These are phyloP conservation scores for Tragelaphus scriptus DNA, from an alignment of 2,113 vertebrate species.

Conservation along the genomic window DNA sequence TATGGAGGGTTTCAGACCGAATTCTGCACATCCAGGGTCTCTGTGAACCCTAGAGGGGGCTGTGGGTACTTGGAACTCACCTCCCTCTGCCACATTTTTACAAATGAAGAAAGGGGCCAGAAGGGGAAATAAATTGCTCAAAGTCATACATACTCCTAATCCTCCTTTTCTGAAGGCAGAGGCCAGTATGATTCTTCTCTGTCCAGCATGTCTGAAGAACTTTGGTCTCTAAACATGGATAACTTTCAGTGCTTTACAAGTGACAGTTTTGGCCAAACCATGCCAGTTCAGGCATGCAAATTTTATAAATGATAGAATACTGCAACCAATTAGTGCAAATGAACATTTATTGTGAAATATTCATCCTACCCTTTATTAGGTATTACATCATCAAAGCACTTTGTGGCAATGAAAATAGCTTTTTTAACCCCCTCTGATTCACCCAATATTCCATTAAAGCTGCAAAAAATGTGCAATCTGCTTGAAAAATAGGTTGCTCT, in stretches of 20 bases:
- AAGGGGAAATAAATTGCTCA: background rate
- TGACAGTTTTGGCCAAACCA: constrained; percentile 35
- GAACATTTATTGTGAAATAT: constrained; percentile 89
- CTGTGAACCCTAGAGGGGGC: background rate
- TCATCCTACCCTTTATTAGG: constrained; percentile 82
- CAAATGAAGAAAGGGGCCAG: background rate
- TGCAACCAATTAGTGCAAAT: constrained; percentile 79
- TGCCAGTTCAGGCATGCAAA: constrained; percentile 42
- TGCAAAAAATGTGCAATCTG: constrained; percentile 89
- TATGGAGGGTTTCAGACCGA: background rate
- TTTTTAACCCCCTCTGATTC: constrained; percentile 82
- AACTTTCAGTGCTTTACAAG: constrained; percentile 8
- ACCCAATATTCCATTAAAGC: constrained; percentile 87
- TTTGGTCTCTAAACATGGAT: constrained; percentile 18
- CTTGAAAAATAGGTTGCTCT: constrained; percentile 89
- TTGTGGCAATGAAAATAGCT: constrained; percentile 89
- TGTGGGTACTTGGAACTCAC: background rate
- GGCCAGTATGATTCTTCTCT: constrained; percentile 26
- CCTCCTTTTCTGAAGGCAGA: rapidly evolving
- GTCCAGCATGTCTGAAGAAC: background rate
- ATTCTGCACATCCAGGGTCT: background rate
- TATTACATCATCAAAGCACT: constrained; percentile 89
- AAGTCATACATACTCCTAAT: background rate
- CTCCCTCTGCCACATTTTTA: background rate
- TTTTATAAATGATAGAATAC: constrained; percentile 73